These are phyloP conservation scores for Drosophila cyrtoloma DNA, from an alignment of 2,888 invertebrate species.

Conservation along the genomic window DNA sequence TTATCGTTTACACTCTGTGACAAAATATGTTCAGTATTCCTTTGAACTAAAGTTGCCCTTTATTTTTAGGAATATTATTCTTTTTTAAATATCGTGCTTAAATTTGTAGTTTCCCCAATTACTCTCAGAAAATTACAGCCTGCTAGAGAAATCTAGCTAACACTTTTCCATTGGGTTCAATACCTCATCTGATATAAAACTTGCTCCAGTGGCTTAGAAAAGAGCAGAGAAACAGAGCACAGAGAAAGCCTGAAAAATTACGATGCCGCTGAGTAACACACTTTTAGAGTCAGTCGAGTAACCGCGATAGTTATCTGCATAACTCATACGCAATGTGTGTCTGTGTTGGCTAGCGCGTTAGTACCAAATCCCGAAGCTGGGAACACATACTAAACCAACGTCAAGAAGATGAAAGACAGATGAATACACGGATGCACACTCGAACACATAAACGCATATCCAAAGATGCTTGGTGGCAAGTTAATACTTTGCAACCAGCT, in stretches of 20 bases:
- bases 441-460: slow-evolving; percentile 1
- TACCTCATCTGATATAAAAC: slow-evolving; percentile 23
- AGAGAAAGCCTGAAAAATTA: slow-evolving; percentile 37
- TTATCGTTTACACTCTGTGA: neutral
- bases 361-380: slow-evolving; percentile 29
- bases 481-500: slow-evolving; percentile 21
- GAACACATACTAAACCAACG: slow-evolving; percentile 21
- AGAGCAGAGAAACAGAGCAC: neutral
- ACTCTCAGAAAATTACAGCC: neutral
- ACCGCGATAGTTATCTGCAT: slow-evolving; percentile 63
- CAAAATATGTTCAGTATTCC: neutral
- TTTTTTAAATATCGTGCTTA: neutral
- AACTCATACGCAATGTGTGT: slow-evolving; percentile 70
- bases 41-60: neutral
- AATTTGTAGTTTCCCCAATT: neutral
- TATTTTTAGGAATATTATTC: neutral
- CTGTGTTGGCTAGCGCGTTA: slow-evolving; percentile 14
- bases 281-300: slow-evolving; percentile 47
- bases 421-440: slow-evolving; percentile 15
- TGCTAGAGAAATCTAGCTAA: neutral
- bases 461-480: slow-evolving; percentile 3
- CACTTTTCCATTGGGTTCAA: neutral
- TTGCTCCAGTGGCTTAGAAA: slow-evolving; percentile 6
- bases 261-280: slow-evolving; percentile 61
- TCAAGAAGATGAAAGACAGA: slow-evolving; percentile 32